Evolutionary conservation across 2,888 invertebrate genomes (phyloP).

Genomic region (Altica lythri): DNA sequence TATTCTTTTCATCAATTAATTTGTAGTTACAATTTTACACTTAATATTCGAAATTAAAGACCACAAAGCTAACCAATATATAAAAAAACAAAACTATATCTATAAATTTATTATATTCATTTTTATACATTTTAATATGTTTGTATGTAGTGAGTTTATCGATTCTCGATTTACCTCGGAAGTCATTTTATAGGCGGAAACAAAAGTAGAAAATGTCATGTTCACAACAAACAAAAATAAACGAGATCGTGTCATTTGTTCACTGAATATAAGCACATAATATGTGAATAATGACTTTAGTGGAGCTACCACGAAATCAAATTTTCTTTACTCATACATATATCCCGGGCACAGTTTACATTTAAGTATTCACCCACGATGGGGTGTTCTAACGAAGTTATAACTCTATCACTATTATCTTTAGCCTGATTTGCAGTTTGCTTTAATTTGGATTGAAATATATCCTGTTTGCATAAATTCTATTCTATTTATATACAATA

Average conservation of each 20-base stretch:
- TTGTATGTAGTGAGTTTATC: too few relatives aligned
- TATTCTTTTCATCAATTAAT: too few relatives aligned
- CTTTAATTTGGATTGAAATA: slow-evolving; percentile 37
- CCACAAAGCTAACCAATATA: too few relatives aligned
- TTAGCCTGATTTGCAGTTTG: slow-evolving; percentile 38
- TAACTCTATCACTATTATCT: slow-evolving; percentile 50
- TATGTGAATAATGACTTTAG: slow-evolving; percentile 38
- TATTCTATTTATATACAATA: too few relatives aligned
- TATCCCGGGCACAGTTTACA: slow-evolving; percentile 32
- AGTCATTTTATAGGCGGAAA: slow-evolving; percentile 6
- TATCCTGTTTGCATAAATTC: slow-evolving; percentile 25
- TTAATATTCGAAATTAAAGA: too few relatives aligned
- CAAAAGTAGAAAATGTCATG: slow-evolving; percentile 8
- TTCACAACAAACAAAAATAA: slow-evolving; percentile 10
- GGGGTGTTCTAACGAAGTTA: slow-evolving; percentile 49
- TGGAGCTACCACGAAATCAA: slow-evolving; percentile 41
- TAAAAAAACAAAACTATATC: too few relatives aligned
- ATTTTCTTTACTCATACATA: slow-evolving; percentile 35
- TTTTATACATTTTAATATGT: too few relatives aligned
- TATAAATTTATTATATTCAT: too few relatives aligned
- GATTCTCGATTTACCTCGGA: slow-evolving; percentile 9
- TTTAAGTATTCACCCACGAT: slow-evolving; percentile 41
- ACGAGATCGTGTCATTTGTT: slow-evolving; percentile 26
- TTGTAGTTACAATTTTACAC: too few relatives aligned
- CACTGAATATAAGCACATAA: too few relatives aligned